phyloP scores from a whole-genome alignment of 2,113 vertebrate genomes.

The Helogale parvula region DNA sequence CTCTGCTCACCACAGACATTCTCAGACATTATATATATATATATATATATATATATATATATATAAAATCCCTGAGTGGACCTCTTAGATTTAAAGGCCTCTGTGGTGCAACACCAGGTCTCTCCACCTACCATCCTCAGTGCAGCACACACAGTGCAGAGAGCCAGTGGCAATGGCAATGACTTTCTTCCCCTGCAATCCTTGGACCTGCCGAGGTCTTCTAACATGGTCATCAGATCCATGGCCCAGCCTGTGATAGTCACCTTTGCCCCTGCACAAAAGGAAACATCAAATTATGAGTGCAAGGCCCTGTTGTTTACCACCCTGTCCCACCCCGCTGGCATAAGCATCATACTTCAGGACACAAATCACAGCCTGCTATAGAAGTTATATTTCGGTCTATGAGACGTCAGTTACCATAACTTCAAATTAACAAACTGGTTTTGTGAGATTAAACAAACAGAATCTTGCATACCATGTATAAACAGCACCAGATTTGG shows the following conservation, averaged over 20 bases:
- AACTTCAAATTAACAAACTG: not conserved
- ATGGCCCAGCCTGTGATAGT: conserved; percentile 97
- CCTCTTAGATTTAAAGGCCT: not conserved
- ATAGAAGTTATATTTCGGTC: not conserved
- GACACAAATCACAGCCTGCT: not conserved
- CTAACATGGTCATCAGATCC: conserved; percentile 98
- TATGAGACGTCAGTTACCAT: not conserved
- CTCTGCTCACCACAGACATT: not conserved
- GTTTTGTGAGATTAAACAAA: not conserved
- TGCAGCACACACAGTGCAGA: conserved; percentile 99
- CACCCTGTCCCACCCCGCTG: not conserved
- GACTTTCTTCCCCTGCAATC: conserved; percentile 98
- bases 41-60: too few species aligned
- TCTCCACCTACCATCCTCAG: conserved; percentile 93
- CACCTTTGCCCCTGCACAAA: conserved; percentile 95
- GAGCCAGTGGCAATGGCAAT: conserved; percentile 98
- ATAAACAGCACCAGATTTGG: conserved; percentile 97
- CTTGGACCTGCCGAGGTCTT: conserved; percentile 96
- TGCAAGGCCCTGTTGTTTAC: not conserved
- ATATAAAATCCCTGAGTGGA: not conserved
- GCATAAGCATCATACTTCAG: not conserved
- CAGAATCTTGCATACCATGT: conserved; percentile 89
- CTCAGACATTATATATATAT: not conserved
- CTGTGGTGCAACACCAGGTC: rapidly evolving
- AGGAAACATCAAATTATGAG: not conserved